Conservation (phyloP, 2,113 vertebrate species). For the Neodon shergylaensis region DNA sequence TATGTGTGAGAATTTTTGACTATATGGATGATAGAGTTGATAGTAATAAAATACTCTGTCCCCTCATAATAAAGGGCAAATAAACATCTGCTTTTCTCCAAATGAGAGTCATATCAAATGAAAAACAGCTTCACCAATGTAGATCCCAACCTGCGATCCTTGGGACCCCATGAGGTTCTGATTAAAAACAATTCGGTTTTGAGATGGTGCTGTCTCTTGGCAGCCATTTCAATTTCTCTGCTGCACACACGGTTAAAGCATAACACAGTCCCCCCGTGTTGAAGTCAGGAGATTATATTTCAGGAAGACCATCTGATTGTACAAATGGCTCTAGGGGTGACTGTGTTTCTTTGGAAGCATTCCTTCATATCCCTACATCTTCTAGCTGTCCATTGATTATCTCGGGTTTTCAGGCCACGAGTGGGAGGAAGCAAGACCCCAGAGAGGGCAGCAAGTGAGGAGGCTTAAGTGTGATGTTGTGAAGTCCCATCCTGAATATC, state of each 20-base stretch:
- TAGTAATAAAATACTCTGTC: constrained; percentile 33
- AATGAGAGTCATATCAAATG: constrained; percentile 65
- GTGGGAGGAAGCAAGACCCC: constrained; percentile 63
- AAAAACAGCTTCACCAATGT: constrained; percentile 53
- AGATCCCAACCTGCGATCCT: constrained; percentile 48
- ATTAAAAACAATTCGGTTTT: constrained; percentile 70
- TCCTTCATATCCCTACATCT: not conserved
- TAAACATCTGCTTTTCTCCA: constrained; percentile 61
- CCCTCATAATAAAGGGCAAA: not conserved
- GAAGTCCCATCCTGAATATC: not conserved
- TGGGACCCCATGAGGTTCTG: constrained; percentile 65
- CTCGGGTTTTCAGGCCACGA: constrained; percentile 55
- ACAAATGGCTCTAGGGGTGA: constrained; percentile 58
- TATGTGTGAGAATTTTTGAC: not conserved
- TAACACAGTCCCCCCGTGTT: constrained; percentile 30
- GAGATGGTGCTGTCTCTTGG: constrained; percentile 61
- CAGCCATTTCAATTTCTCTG: constrained; percentile 67
- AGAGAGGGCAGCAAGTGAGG: constrained; percentile 51
- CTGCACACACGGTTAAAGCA: constrained; percentile 24
- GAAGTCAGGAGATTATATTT: constrained; percentile 67
- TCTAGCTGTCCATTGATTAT: constrained; percentile 37
- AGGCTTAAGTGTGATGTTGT: constrained; percentile 1
- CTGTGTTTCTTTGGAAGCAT: constrained; percentile 54
- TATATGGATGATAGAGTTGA: constrained; percentile 47
- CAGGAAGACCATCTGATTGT: constrained; percentile 67